These are phyloP conservation scores for Eupsilia transversa DNA, from an alignment of 2,888 invertebrate species.

Conservation along the genomic window DNA sequence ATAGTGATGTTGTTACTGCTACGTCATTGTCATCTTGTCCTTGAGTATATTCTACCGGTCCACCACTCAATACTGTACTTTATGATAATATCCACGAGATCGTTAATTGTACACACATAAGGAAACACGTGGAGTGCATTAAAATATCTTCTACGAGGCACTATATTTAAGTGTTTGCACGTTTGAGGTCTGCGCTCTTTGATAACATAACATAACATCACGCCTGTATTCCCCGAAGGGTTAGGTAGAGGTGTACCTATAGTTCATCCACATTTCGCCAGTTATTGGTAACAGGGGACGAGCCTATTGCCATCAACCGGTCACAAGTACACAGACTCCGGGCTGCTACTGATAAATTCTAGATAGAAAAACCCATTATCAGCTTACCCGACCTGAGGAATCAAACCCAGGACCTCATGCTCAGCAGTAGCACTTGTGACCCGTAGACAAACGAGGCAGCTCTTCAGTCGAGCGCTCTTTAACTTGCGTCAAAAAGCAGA, in stretches of 20 bases:
- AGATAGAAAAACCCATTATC: neutral
- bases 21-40: neutral
- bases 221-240: neutral
- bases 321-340: neutral
- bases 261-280: neutral
- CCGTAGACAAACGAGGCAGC: neutral
- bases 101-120: conserved; percentile 8
- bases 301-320: neutral
- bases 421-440: neutral
- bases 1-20: neutral
- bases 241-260: neutral
- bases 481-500: neutral
- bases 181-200: neutral
- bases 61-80: neutral
- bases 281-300: neutral
- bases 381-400: neutral
- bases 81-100: neutral
- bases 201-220: neutral
- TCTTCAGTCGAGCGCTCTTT: neutral
- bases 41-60: neutral
- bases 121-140: conserved; percentile 20
- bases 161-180: too few species aligned
- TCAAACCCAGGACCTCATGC: neutral
- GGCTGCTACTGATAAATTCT: neutral
- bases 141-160: too few species aligned